Evolutionary conservation across 1,140 invertebrate species (phyloP).

Genomic region (Rhyacophila brunnea): DNA sequence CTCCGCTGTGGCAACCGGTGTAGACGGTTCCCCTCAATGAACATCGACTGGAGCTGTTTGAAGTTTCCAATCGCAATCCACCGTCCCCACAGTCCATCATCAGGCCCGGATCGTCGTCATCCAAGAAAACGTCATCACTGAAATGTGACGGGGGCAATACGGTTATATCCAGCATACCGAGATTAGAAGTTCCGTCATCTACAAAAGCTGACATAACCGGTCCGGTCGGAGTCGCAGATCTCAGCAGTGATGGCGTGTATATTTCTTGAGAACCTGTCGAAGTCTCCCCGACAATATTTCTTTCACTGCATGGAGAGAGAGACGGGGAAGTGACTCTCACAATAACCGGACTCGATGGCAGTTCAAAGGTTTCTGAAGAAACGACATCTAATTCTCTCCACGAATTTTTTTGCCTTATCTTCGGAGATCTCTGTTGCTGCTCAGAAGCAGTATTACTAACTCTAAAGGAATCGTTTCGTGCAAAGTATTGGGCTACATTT

Average conservation of each 20-base stretch:
- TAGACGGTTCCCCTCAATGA: constrained; percentile 26
- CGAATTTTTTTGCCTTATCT: constrained; percentile 20
- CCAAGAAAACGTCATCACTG: constrained; percentile 30
- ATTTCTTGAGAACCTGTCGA: constrained; percentile 37
- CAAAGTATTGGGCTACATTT: constrained; percentile 15
- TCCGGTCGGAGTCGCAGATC: constrained; percentile 41
- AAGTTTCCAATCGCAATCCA: background rate
- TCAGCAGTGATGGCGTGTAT: constrained; percentile 42
- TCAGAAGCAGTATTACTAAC: constrained; percentile 2
- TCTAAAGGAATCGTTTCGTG: constrained; percentile 16
- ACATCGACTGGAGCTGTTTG: background rate
- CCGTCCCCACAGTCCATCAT: constrained; percentile 24
- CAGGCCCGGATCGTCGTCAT: constrained; percentile 27
- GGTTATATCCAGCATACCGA: constrained; percentile 24
- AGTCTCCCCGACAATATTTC: constrained; percentile 15
- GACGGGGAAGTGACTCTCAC: constrained; percentile 32
- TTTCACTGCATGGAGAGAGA: constrained; percentile 26
- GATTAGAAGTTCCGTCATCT: constrained; percentile 3
- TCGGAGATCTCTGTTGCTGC: constrained; percentile 24
- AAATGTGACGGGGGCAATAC: constrained; percentile 34
- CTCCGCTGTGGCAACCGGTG: constrained; percentile 27
- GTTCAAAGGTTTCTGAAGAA: background rate
- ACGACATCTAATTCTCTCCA: constrained; percentile 21
- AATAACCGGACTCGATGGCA: constrained; percentile 26
- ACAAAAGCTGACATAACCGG: background rate